These are phyloP conservation scores for Corythaeola cristata DNA, from an alignment of 2,113 vertebrate genomes.

Conservation along the genomic window DNA sequence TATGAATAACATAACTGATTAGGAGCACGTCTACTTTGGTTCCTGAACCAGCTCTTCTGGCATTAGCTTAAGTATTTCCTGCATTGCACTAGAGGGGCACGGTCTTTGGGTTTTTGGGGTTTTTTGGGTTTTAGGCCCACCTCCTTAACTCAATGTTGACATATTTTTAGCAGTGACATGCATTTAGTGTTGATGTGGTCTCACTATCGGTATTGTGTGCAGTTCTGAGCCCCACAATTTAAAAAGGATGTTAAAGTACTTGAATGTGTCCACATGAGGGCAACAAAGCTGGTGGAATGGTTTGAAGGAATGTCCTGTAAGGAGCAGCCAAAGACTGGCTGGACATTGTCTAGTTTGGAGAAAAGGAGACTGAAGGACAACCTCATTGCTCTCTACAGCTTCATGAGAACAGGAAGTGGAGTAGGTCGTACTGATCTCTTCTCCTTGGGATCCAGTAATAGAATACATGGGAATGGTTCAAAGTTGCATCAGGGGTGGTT, in stretches of 20 bases:
- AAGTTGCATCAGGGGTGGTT: background rate
- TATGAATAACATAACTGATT: background rate
- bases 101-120: background rate
- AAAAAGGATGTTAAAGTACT: background rate
- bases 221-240: background rate
- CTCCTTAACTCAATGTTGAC: background rate
- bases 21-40: background rate
- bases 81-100: too few species aligned
- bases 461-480: rapidly evolving
- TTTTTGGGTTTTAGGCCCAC: background rate
- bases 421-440: background rate
- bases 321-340: background rate
- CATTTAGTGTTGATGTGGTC: background rate
- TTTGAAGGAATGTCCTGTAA: background rate
- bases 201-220: background rate
- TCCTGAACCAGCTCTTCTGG: background rate
- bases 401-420: background rate
- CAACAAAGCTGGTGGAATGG: background rate
- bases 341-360: background rate
- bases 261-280: background rate
- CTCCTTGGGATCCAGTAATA: background rate
- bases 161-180: background rate
- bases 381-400: background rate
- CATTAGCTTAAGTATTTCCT: background rate
- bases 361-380: background rate